A percentile compares a stretch with the other conserved stretches of the same genome.
Conservation (phyloP, 2,888 invertebrate genomes). For the Lepidocyrtoides sp. region DNA sequence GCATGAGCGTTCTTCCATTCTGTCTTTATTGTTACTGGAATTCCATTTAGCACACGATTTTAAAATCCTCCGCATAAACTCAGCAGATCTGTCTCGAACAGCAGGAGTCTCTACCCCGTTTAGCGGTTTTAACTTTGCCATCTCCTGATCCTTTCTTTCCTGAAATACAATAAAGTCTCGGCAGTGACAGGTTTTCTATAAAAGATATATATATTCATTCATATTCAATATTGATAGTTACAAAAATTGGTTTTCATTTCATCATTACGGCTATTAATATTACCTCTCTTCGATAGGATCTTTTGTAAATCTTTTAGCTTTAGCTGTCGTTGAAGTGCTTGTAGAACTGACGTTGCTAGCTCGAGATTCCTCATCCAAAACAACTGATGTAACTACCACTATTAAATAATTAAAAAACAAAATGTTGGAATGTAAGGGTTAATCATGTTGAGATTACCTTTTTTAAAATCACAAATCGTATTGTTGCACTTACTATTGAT, state of each 20-base stretch:
- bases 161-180: constrained; percentile 94
- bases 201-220: too few relatives aligned
- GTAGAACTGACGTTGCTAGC: constrained; percentile 92
- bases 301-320: constrained; percentile 88
- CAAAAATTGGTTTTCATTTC: neutral
- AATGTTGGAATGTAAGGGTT: neutral
- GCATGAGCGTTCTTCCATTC: constrained; percentile 92
- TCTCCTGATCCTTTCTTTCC: constrained; percentile 91
- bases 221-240: too few relatives aligned
- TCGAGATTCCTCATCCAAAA: constrained; percentile 91
- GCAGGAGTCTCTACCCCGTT: constrained; percentile 77
- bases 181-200: constrained; percentile 90
- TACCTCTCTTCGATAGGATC: constrained; percentile 88
- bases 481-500: constrained; percentile 50
- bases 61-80: constrained; percentile 93
- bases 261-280: constrained; percentile 40
- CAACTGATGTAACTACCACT: constrained; percentile 26
- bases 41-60: constrained; percentile 97
- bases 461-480: too few relatives aligned
- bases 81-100: constrained; percentile 86
- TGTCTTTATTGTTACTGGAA: constrained; percentile 92
- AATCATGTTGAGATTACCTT: too few relatives aligned
- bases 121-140: constrained; percentile 86
- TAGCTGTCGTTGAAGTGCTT: constrained; percentile 88
- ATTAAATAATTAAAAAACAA: constrained; percentile 8